Percentiles rank a stretch among this genome's conserved stretches.
Evolutionary conservation across 1,140 invertebrate species (phyloP).

Genomic region (Agrilus planipennis): DNA sequence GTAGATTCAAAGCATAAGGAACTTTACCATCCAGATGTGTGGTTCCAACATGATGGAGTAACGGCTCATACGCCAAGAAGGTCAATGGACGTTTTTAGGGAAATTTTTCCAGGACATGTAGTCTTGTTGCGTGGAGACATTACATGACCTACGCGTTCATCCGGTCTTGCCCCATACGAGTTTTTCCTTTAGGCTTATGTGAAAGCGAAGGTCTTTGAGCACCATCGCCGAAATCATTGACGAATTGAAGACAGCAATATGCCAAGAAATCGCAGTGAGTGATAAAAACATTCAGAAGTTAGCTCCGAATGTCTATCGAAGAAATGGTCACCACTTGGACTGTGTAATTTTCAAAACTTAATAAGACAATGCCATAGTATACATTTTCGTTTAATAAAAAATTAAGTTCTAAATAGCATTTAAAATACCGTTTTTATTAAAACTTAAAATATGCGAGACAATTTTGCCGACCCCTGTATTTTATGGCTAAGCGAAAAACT

Average conservation of each 20-base stretch:
- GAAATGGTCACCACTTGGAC: background rate
- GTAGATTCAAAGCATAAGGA: conserved; percentile 3
- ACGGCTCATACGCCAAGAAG: conserved; percentile 7
- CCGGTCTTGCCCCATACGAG: conserved; percentile 6
- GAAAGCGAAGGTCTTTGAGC: too few species aligned
- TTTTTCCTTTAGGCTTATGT: background rate
- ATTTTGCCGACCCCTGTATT: conserved; percentile 7
- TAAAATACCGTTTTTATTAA: too few species aligned
- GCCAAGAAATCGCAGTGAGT: background rate
- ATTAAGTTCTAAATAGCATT: conserved; percentile 5
- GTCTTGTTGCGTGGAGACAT: too few species aligned
- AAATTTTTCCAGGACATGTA: conserved; percentile 4
- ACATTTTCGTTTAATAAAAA: conserved; percentile 4
- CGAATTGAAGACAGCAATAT: too few species aligned
- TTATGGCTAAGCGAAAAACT: too few species aligned
- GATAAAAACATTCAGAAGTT: background rate
- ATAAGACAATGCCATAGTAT: background rate
- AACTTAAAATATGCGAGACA: conserved; percentile 6
- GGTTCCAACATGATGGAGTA: conserved; percentile 4
- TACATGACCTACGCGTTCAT: conserved; percentile 10
- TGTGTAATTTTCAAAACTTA: conserved; percentile 4
- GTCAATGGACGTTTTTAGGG: conserved; percentile 3
- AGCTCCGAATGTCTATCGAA: too few species aligned
- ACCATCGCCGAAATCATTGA: conserved; percentile 5
- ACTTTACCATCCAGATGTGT: background rate